phyloP scores from a whole-genome alignment of 1,140 invertebrate species.

The Yoshiicerus persimilis region DNA sequence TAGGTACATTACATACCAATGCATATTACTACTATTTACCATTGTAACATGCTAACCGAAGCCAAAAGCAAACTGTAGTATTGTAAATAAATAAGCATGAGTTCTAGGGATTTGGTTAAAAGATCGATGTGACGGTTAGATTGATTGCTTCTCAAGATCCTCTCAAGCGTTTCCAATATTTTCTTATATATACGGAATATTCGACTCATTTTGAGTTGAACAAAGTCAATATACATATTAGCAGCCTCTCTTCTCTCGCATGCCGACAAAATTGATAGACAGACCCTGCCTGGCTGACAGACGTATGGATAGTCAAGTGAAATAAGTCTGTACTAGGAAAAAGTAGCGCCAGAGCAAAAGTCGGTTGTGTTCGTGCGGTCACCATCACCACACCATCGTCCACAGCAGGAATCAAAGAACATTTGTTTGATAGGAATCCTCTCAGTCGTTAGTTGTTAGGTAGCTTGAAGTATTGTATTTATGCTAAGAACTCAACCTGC shows the following conservation, averaged over 20 bases:
- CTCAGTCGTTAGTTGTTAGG: not conserved
- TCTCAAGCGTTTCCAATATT: slow-evolving; percentile 23
- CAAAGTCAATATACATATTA: slow-evolving; percentile 21
- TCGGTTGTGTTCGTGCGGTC: not conserved
- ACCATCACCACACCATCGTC: not conserved
- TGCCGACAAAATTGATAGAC: slow-evolving; percentile 9
- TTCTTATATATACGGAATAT: not conserved
- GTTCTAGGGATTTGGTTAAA: not conserved
- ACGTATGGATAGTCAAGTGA: slow-evolving; percentile 1
- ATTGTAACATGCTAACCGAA: not conserved
- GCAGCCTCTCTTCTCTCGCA: not conserved
- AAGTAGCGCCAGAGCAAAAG: not conserved
- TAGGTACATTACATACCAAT: not conserved
- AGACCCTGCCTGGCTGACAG: not conserved
- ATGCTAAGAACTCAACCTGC: not conserved
- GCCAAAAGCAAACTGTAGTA: not conserved
- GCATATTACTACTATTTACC: not conserved
- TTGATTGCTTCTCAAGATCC: slow-evolving; percentile 24
- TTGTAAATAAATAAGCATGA: not conserved
- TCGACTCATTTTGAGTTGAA: not conserved
- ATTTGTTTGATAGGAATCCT: slow-evolving; percentile 15
- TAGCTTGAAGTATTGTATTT: not conserved
- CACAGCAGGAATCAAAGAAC: not conserved
- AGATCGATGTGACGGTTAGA: not conserved
- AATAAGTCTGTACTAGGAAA: slow-evolving; percentile 1